Base-by-base conservation (phyloP, 1,140 invertebrate species). In the Maniola jurtina region DNA sequence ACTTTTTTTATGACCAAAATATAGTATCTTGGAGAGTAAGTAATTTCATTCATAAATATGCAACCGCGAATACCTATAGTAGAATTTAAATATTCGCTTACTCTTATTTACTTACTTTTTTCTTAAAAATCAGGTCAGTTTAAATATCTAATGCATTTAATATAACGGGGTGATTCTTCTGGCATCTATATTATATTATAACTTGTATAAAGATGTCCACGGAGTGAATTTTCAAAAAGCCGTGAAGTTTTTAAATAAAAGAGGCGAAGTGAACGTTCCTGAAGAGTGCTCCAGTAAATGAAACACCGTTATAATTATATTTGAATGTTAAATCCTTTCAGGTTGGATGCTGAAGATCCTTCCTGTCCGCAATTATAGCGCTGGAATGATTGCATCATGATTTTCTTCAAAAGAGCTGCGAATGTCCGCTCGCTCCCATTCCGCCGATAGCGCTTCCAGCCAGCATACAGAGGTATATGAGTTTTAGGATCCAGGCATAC, bases 341-440 rank as follows among this genome's bases (percentile, higher is more conserved):
- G 36, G 62, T 68, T 42, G 66, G 48, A 63, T 42, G 66, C 66
- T 68, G 61, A 52, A 63, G 66, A 58, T 61, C 63, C 66, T 68
- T 58, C 64, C 65, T 59, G 61, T 70, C 65, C 64, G 67, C 70
- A 75, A 72, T 75, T 70, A 70, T 75, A 48, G 55, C 66, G 57
- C 67, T 68, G 64, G 66, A 70, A 62, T 72, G 64, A 75, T 70
- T 68, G 67, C 68, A 70, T 68, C 64, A 70, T 66, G 64, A 72
- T 69, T 75, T 72, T 58, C 61, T 66, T 70, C 63, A 66, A 75
- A 75, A 72, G 64, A 70, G 57, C 67, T 38, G 64, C 63, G 64
- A 68, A 68, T 75, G 64, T 75, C 67, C 59, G 40, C 48, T 38
- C 42, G 16, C 42, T 70, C 66, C 15, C 66, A 57, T 68, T 67